A percentile compares a stretch with the other conserved stretches of the same genome.
Evolutionary conservation across 2,888 invertebrate genomes (phyloP).

Genomic region (Acleris holmiana): DNA sequence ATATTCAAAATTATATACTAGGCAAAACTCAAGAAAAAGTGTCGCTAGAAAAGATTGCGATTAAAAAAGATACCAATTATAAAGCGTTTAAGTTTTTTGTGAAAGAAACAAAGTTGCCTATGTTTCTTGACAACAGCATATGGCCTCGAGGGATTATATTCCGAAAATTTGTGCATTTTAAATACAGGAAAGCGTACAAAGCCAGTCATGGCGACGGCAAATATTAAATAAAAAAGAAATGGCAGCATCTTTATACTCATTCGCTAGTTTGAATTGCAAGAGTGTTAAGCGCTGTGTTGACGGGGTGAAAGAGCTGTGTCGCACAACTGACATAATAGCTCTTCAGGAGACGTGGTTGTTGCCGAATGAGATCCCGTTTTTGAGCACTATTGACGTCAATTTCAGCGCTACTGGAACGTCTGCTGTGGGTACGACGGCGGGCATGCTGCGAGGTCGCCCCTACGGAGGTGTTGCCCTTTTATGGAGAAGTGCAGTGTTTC

Average conservation of each 20-base stretch:
- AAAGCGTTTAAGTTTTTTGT: not conserved
- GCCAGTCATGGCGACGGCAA: not conserved
- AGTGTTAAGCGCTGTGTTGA: slow-evolving; percentile 36
- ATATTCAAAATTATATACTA: not conserved
- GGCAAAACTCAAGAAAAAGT: not conserved
- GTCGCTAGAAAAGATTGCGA: not conserved
- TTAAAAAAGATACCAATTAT: not conserved
- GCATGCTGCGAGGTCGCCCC: slow-evolving; percentile 37
- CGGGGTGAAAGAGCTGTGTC: slow-evolving; percentile 15
- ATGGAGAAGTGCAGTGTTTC: slow-evolving; percentile 34
- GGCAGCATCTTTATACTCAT: slow-evolving; percentile 11
- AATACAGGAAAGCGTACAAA: not conserved
- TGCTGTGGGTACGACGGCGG: slow-evolving; percentile 36
- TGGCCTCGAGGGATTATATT: not conserved
- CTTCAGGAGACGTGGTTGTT: slow-evolving; percentile 4
- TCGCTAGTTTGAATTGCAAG: slow-evolving; percentile 35
- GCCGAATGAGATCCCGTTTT: slow-evolving; percentile 28
- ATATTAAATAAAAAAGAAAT: not conserved
- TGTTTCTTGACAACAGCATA: not conserved
- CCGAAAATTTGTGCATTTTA: not conserved
- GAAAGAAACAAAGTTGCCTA: not conserved
- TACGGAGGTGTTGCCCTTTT: slow-evolving; percentile 41
- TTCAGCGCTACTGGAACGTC: slow-evolving; percentile 26
- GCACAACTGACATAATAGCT: slow-evolving; percentile 25
- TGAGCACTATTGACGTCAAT: slow-evolving; percentile 18